phyloP scores from a whole-genome alignment of 1,140 invertebrate genomes.

The Drosophila hydei region DNA sequence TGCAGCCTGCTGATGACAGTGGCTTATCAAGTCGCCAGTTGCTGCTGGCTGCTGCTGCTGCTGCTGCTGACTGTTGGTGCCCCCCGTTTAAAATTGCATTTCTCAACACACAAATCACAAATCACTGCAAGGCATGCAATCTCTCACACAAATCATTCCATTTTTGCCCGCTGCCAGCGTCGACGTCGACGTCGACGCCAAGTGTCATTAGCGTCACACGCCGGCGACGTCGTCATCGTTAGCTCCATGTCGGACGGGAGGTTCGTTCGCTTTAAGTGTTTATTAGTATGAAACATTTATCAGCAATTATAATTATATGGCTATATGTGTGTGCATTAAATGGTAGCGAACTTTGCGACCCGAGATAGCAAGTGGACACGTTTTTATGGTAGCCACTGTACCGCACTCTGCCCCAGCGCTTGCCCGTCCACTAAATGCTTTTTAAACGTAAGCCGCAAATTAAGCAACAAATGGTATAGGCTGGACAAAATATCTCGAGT shows the following conservation, averaged over 20 bases:
- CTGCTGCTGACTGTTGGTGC: conserved; percentile 20
- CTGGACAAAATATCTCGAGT: conserved; percentile 52
- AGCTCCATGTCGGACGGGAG: conserved; percentile 27
- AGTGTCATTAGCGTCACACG: conserved; percentile 81
- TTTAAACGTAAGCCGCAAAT: conserved; percentile 69
- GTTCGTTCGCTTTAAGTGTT: conserved; percentile 60
- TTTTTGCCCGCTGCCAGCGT: conserved; percentile 50
- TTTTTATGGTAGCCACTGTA: conserved; percentile 47
- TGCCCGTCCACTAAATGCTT: conserved; percentile 58
- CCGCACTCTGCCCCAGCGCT: conserved; percentile 18
- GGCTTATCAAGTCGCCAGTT: conserved; percentile 66
- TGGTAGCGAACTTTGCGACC: conserved; percentile 71
- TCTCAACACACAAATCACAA: conserved; percentile 80
- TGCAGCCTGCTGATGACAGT: conserved; percentile 72
- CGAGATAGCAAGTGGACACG: conserved; percentile 50
- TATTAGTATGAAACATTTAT: conserved; percentile 80
- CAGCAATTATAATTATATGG: conserved; percentile 81
- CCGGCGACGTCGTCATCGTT: conserved; percentile 39
- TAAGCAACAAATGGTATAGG: conserved; percentile 61
- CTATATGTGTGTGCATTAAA: conserved; percentile 61
- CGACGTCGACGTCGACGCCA: conserved; percentile 46
- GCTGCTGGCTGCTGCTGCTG: conserved; percentile 16
- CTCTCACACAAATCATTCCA: conserved; percentile 81
- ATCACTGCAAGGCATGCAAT: conserved; percentile 79
- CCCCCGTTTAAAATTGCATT: conserved; percentile 79